Evolutionary conservation across 2,888 invertebrate species (phyloP).

Genomic region (Perdita meconis): DNA sequence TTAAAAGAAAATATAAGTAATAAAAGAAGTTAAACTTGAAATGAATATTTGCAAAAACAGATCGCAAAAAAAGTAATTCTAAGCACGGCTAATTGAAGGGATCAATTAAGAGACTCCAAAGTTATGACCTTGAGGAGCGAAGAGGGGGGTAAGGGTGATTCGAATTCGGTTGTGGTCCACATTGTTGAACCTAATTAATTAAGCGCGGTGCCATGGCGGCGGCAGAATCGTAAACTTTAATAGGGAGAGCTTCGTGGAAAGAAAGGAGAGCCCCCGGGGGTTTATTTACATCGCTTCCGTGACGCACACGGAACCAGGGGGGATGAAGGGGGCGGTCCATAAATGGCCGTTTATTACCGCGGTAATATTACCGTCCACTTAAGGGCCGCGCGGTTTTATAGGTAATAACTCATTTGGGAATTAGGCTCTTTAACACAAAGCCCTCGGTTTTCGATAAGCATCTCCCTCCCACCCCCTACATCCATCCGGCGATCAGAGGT

Average conservation of each 20-base stretch:
- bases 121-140: neutral
- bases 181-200: constrained; percentile 74
- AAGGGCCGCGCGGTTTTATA: constrained; percentile 77
- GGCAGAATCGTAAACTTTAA: constrained; percentile 72
- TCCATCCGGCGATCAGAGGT: neutral
- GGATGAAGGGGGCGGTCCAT: constrained; percentile 64
- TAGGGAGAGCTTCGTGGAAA: constrained; percentile 71
- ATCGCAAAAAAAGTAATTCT: too few species aligned
- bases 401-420: constrained; percentile 80
- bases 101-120: neutral
- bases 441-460: constrained; percentile 76
- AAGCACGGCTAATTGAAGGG: too few species aligned
- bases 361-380: constrained; percentile 80
- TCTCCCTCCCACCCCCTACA: constrained; percentile 43
- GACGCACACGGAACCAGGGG: constrained; percentile 58
- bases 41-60: too few species aligned
- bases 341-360: constrained; percentile 80
- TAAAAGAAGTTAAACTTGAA: too few species aligned
- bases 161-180: constrained; percentile 44
- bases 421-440: constrained; percentile 80
- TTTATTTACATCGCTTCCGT: constrained; percentile 72
- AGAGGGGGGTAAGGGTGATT: constrained; percentile 7
- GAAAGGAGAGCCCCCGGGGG: constrained; percentile 55
- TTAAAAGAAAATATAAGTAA: too few species aligned
- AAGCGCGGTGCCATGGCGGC: constrained; percentile 65